Percentiles rank a stretch among this genome's conserved stretches.
Conservation (phyloP, 2,797 vertebrate species). For the Phaenicophaeus curvirostris region DNA sequence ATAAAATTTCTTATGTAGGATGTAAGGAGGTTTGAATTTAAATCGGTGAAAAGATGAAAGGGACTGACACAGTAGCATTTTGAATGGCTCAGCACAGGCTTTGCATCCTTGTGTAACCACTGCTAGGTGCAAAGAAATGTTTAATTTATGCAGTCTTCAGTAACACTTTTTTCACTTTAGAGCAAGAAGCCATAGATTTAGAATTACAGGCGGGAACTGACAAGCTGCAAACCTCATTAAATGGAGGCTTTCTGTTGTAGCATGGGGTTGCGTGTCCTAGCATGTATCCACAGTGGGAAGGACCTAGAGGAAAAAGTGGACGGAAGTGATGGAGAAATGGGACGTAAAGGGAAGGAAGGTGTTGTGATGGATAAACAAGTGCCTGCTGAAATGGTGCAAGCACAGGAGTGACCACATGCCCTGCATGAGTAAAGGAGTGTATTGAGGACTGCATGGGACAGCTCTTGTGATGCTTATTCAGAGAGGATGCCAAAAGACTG, state of each 20-base stretch:
- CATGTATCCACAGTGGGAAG: background rate
- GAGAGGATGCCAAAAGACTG: background rate
- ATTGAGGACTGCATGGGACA: background rate
- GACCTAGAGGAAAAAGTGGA: background rate
- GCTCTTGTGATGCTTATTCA: background rate
- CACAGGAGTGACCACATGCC: background rate
- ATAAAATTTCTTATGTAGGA: constrained; percentile 9
- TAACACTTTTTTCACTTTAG: background rate
- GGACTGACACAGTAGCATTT: background rate
- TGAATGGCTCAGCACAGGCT: constrained; percentile 3
- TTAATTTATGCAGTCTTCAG: constrained; percentile 22
- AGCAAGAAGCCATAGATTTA: background rate
- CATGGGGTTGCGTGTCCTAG: background rate
- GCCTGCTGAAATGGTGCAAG: background rate
- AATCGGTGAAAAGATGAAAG: constrained; percentile 17
- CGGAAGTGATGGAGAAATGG: background rate
- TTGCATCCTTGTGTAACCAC: background rate
- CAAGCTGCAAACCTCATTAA: background rate
- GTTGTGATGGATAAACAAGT: background rate
- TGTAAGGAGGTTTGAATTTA: constrained; percentile 19
- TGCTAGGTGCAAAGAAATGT: background rate
- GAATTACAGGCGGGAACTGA: background rate
- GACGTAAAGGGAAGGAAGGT: background rate
- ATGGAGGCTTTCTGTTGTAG: background rate
- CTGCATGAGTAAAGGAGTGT: background rate